Evolutionary conservation across 2,797 vertebrate genomes (phyloP).

Genomic region (Heteromormyrus szaboi): DNA sequence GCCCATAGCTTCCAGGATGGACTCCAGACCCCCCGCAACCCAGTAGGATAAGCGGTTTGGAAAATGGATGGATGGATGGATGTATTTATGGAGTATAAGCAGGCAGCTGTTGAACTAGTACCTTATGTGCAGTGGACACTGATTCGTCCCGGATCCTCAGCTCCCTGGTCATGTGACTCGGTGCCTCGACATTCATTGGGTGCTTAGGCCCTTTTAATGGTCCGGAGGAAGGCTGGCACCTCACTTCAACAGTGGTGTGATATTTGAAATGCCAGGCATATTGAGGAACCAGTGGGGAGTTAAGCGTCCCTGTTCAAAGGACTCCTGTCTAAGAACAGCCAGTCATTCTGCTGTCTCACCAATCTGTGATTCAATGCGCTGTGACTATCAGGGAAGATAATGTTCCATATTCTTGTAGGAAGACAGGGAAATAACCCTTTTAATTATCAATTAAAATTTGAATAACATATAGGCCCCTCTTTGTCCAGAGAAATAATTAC

Average conservation of each 20-base stretch:
- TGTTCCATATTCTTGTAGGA: background rate
- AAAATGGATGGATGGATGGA: too few species aligned
- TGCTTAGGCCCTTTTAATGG: background rate
- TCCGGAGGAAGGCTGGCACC: background rate
- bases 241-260: background rate
- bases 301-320: background rate
- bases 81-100: background rate
- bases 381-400: background rate
- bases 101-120: background rate
- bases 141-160: background rate
- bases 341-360: background rate
- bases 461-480: background rate
- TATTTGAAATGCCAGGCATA: background rate
- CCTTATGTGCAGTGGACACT: background rate
- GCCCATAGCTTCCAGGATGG: too few species aligned
- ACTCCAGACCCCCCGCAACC: too few species aligned
- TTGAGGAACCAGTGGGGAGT: background rate
- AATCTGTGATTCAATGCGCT: background rate
- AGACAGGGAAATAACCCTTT: background rate
- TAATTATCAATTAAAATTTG: constrained; percentile 24
- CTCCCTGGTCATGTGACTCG: background rate
- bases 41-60: too few species aligned
- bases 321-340: background rate
- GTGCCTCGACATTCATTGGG: background rate
- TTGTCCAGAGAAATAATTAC: constrained; percentile 8